phyloP scores from a whole-genome alignment of 2,797 vertebrate genomes.

The Characodon lateralis region DNA sequence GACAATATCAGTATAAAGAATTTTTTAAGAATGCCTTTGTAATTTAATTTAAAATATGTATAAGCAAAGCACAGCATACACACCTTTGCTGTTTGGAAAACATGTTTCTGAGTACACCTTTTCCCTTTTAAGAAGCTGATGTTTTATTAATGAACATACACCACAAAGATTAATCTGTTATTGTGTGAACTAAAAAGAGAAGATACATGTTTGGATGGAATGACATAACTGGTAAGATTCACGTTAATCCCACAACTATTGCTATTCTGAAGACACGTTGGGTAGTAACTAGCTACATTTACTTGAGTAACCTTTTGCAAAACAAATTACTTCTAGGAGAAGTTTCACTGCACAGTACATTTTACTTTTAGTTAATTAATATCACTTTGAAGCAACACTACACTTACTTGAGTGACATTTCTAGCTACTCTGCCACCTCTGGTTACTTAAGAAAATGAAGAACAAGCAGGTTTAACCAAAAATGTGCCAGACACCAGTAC shows the following conservation, averaged over 20 bases:
- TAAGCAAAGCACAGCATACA: constrained; percentile 57
- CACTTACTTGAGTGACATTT: no score
- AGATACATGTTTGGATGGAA: constrained; percentile 22
- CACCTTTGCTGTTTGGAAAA: constrained; percentile 55
- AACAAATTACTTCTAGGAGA: no score
- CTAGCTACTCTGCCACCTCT: no score
- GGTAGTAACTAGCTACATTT: no score
- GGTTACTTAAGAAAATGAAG: no score
- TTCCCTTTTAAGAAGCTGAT: constrained; percentile 44
- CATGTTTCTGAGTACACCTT: constrained; percentile 37
- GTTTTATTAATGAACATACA: constrained; percentile 54
- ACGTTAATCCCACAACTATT: neutral
- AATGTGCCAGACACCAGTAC: no score
- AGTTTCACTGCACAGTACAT: no score
- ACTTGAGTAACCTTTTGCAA: no score
- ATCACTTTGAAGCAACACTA: no score
- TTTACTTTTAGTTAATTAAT: no score
- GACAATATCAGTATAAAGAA: constrained; percentile 10
- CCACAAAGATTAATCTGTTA: constrained; percentile 34
- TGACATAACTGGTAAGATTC: neutral
- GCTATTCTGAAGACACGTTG: neutral
- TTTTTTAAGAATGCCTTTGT: constrained; percentile 30
- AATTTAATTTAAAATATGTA: constrained; percentile 68
- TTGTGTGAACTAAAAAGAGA: constrained; percentile 29
- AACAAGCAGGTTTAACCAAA: no score